phyloP scores from a whole-genome alignment of 2,113 vertebrate genomes.

The Saguinus imperator region DNA sequence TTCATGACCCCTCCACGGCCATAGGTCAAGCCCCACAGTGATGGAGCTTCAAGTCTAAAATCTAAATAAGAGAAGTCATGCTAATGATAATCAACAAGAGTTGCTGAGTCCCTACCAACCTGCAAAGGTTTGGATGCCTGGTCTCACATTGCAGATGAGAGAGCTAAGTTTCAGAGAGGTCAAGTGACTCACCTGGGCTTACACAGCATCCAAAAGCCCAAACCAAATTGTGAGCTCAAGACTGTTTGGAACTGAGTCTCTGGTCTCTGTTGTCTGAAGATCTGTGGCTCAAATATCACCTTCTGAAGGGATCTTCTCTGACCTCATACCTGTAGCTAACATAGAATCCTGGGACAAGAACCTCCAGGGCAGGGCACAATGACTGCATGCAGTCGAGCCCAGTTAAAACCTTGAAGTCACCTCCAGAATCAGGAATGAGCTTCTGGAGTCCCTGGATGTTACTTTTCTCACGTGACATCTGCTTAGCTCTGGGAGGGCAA shows the following conservation, averaged over 20 bases:
- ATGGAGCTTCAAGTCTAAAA: background rate
- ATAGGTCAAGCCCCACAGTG: background rate
- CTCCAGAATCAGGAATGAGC: background rate
- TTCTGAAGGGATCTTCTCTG: accelerated
- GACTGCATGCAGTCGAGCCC: accelerated
- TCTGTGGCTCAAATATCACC: background rate
- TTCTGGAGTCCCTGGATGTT: background rate
- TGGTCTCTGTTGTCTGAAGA: background rate
- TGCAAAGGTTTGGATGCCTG: accelerated
- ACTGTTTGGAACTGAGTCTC: background rate
- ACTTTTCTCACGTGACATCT: background rate
- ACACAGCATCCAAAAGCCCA: background rate
- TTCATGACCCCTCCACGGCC: accelerated
- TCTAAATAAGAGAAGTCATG: background rate
- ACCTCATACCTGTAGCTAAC: background rate
- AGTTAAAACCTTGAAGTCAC: background rate
- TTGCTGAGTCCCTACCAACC: accelerated
- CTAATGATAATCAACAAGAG: accelerated
- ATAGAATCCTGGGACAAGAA: too few relatives aligned
- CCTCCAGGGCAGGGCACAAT: background rate
- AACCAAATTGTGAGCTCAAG: background rate
- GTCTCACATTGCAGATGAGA: background rate
- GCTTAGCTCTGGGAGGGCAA: background rate
- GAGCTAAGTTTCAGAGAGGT: background rate
- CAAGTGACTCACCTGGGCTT: background rate